A percentile compares a stretch with the other conserved stretches of the same genome.
Evolutionary conservation across 2,113 vertebrate species (phyloP).

Genomic region (Hyperopisus bebe): DNA sequence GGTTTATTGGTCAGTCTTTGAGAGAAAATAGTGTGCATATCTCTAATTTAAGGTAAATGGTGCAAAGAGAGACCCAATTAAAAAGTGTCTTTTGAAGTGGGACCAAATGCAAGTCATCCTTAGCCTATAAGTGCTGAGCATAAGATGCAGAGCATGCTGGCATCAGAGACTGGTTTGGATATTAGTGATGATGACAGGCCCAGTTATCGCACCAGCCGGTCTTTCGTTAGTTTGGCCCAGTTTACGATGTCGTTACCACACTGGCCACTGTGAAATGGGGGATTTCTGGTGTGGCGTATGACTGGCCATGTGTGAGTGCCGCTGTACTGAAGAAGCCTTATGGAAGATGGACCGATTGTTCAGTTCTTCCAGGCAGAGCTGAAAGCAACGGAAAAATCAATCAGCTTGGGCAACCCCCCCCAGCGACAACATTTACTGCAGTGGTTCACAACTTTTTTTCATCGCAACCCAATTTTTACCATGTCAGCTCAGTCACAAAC

Average conservation of each 20-base stretch:
- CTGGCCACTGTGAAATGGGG: not conserved
- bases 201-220: not conserved
- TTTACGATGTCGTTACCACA: not conserved
- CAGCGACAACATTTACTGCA: not conserved
- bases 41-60: not conserved
- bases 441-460: too few relatives aligned
- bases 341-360: not conserved
- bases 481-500: too few relatives aligned
- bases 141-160: not conserved
- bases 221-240: not conserved
- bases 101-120: not conserved
- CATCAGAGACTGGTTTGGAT: not conserved
- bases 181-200: not conserved
- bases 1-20: not conserved
- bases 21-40: not conserved
- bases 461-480: too few relatives aligned
- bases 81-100: not conserved
- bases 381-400: not conserved
- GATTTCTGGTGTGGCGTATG: not conserved
- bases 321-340: not conserved
- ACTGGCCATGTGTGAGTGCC: not conserved
- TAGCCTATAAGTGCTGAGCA: not conserved
- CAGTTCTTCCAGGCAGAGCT: not conserved
- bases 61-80: not conserved
- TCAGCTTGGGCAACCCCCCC: not conserved